Evolutionary conservation across 2,113 vertebrate genomes (phyloP), one percentile per base, ranked within the genome.

Genomic region (Istiophorus platypterus): DNA sequence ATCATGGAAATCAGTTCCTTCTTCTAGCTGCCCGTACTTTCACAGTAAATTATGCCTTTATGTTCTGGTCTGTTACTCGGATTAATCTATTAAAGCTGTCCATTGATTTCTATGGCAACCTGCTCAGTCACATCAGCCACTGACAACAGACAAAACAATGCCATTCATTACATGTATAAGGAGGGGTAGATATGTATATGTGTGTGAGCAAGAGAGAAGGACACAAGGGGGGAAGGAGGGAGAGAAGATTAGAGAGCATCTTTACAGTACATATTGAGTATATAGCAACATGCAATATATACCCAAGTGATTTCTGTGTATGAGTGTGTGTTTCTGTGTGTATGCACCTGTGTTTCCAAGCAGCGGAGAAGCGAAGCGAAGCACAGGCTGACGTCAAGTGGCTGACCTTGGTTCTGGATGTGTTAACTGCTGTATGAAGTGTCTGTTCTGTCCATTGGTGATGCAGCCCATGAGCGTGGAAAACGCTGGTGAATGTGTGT

Each of bases 361-460:
- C 83, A 90, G 87, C 81, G 1, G 71, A 62, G 75, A 75, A 84
- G 72, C 34, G 41, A 84, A 89, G 77, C 66, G 5, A 54, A 61
- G n/a, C n/a, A n/a, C n/a, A n/a, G 72, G 84, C 78, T 93, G 92
- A 92, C 89, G 89, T 94, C 91, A 94, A 87, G 63, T 67, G 9
- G 64, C 59, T 80, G 81, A 87, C 92, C 90, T 91, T 89, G 86
- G 74, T 73, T 78, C 83, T 85, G 42, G 72, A 68, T 73, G 73
- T 92, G 91, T 91, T 91, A 90, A 84, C 90, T 27, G 76, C 76
- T 80, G 74, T 75, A 88, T 90, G 73, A 85, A 88, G 86, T 79
- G 81, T 91, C 73, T 91, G 62, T 37, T 59, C 69, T 70, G 72
- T 65, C 63, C 75, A 26, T 22, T 22, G 10, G 69, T 80, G 80